A percentile compares a stretch with the other conserved stretches of the same genome.
Conservation (phyloP, 2,888 invertebrate species). For the Oscheius sp. region DNA sequence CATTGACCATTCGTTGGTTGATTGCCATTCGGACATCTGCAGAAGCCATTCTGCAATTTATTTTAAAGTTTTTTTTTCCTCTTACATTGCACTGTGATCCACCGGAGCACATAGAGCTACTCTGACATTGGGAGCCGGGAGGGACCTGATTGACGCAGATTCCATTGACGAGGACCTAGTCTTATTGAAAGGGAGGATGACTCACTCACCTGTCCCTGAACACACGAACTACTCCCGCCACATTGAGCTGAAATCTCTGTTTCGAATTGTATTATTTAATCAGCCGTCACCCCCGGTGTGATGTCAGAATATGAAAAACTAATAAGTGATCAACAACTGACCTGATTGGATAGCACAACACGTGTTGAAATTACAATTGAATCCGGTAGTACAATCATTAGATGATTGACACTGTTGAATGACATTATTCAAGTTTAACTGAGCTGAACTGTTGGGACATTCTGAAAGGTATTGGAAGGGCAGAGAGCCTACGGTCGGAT, state of each 20-base stretch:
- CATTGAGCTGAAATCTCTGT: slow-evolving; percentile 26
- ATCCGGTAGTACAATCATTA: neutral
- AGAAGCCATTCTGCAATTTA: slow-evolving; percentile 5
- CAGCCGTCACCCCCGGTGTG: slow-evolving; percentile 1
- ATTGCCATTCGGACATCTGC: slow-evolving; percentile 10
- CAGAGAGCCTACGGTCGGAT: slow-evolving; percentile 17
- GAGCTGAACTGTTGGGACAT: slow-evolving; percentile 13
- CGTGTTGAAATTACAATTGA: neutral
- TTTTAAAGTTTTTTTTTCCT: neutral
- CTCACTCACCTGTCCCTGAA: slow-evolving; percentile 11
- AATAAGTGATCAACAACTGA: slow-evolving; percentile 1
- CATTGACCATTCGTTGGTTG: neutral
- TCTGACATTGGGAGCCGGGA: slow-evolving; percentile 8
- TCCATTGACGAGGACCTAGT: slow-evolving; percentile 18
- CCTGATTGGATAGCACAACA: slow-evolving; percentile 15
- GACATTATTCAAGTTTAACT: neutral
- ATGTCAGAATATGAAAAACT: neutral
- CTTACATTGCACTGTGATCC: slow-evolving; percentile 9
- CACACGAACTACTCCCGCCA: neutral
- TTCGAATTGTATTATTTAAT: slow-evolving; percentile 9
- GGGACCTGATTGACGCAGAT: slow-evolving; percentile 9
- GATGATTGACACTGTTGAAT: neutral
- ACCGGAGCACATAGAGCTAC: neutral
- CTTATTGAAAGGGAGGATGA: neutral
- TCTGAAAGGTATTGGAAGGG: slow-evolving; percentile 15